Evolutionary conservation across 2,113 vertebrate species (phyloP).

Genomic region (Crotalus helleri): DNA sequence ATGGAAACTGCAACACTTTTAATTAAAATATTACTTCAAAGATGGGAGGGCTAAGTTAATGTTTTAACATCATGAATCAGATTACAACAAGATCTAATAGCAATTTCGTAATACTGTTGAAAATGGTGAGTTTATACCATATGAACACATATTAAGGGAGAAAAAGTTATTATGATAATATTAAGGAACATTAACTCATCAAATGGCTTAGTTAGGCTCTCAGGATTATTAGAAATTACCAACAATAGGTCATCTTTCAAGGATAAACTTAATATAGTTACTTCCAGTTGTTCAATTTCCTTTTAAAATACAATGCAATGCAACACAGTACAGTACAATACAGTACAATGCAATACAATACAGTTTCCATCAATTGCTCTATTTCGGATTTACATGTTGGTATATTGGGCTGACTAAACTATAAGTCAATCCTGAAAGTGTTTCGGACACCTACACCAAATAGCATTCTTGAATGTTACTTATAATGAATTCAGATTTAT

Average conservation of each 20-base stretch:
- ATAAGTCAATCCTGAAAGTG: constrained; percentile 44
- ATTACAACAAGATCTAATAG: neutral
- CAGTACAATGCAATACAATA: neutral
- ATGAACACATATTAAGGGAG: neutral
- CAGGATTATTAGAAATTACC: neutral
- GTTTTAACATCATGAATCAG: neutral
- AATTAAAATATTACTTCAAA: neutral
- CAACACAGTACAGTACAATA: neutral
- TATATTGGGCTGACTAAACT: neutral
- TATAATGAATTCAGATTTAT: constrained; percentile 47
- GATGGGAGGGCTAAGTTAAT: neutral
- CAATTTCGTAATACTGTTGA: neutral
- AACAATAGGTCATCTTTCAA: neutral
- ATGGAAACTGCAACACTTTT: neutral
- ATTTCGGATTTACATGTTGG: neutral
- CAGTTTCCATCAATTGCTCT: neutral
- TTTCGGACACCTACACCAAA: constrained; percentile 9
- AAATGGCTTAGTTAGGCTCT: neutral
- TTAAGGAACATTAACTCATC: neutral
- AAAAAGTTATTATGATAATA: neutral
- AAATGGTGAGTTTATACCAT: neutral
- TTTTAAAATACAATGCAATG: neutral
- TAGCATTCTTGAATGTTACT: neutral
- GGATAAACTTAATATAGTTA: neutral
- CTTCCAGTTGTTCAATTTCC: neutral